Conservation (phyloP, 2,797 vertebrate species). For the Sebastes itinus region DNA sequence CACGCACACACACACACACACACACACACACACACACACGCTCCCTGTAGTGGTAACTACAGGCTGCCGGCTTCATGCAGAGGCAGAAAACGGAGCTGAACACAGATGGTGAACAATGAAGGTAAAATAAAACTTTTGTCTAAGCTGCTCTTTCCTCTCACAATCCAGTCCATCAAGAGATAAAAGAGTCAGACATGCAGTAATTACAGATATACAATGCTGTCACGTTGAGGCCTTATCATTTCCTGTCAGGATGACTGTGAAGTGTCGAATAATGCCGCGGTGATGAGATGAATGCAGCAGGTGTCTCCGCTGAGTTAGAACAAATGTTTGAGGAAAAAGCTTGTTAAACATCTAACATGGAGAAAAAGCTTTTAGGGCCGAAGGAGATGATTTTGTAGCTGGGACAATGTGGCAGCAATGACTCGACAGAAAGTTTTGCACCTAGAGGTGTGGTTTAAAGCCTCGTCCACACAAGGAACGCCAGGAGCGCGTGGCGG, state of each 20-base stretch:
- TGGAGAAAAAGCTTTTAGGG: background rate
- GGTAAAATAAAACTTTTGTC: slow-evolving; percentile 10
- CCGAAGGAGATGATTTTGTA: background rate
- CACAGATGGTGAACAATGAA: slow-evolving; percentile 3
- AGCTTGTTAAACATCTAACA: background rate
- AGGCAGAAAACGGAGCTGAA: background rate
- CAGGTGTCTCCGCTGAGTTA: background rate
- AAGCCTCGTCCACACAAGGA: too few relatives aligned
- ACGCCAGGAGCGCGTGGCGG: too few relatives aligned
- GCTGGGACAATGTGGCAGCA: background rate
- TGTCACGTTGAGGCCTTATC: background rate
- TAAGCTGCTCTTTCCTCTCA: slow-evolving; percentile 4
- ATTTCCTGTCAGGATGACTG: background rate
- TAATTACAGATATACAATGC: slow-evolving; percentile 5
- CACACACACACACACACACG: background rate
- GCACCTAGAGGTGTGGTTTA: too few relatives aligned
- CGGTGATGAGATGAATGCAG: background rate
- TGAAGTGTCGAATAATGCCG: background rate
- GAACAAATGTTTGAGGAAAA: background rate
- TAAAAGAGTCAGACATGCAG: slow-evolving; percentile 15
- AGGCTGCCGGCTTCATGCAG: background rate
- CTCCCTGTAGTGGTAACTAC: background rate
- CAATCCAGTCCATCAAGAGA: slow-evolving; percentile 5
- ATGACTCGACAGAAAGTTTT: background rate
- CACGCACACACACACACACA: too few relatives aligned